Evolutionary conservation across 2,888 invertebrate genomes (phyloP), one percentile per base, ranked within the genome.

Genomic region (Eretmocerus hayati): DNA sequence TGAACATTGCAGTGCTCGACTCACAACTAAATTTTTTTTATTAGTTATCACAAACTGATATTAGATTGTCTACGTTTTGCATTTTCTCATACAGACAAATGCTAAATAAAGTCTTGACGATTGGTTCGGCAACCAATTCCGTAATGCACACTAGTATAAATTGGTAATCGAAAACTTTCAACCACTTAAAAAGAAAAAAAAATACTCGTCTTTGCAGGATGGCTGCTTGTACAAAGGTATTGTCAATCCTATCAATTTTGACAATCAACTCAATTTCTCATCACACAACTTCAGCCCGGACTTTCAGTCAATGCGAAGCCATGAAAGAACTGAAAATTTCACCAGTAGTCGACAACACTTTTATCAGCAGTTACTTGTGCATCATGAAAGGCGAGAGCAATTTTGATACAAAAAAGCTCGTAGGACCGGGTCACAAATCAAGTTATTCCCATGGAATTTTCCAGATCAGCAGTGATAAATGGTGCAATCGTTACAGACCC

Each of bases 401-500:
- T 3, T 39, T 71, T 46, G 20, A 64, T 50, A 69, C 68, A 3
- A 31, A 15, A 2, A 41, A 60, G 21, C 48, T 53, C n/a, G 63
- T 59, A 0, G 69, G 69, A 0, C 69, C 70, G 0, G 61, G 62
- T 5, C 56, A 58, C 23, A 59, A 61, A 2, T 62, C 69, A 33
- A 71, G 68, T 57, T 69, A 58, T 43, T 62, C 58, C n/a, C 65
- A 52, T 39, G 71, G 71, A 0, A 47, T 68, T 33, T 74, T 75
- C 37, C 81, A 87, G 79, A 84, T 87, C 53, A 83, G 77, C 67
- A 84, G 81, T 66, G 79, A 76, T 56, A 81, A 82, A 37, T 85
- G 83, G 79, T 87, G 87, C 64, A 75, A 76, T 53, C 79, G 79
- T 53, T 81, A 80, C 8, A 73, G 77, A 32, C 75, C 74, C 52